Base-by-base conservation (phyloP, 2,797 vertebrate species). In the Sebastes nivosus region DNA sequence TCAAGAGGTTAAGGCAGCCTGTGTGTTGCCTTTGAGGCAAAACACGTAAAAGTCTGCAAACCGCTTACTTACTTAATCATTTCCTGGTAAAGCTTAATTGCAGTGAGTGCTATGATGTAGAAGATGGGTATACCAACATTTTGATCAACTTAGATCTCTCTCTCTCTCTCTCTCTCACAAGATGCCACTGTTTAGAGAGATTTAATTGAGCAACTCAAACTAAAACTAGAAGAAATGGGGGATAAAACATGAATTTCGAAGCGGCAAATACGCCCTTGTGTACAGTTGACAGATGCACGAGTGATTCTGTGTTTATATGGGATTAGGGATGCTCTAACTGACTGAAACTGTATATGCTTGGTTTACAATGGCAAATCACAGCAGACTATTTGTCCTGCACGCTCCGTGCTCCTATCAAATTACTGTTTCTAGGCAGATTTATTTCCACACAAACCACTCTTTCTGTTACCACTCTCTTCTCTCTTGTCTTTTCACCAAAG, bases 361-460 rank as follows among this genome's bases (percentile, higher is more conserved):
- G 60, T 64, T 72, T 38, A 61, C 12, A 65, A 27, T 50, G 66
- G 59, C 80, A 82, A 89, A 89, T 89, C 88, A 86, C 68, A 80
- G 54, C 58, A 67, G 30, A 77, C 69, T 22, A 3, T 74, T 80
- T 65, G 77, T 75, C 38, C 67, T 60, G 55, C 22, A n/a, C 52
- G 24, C 50, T 29, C 54, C 57, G 57, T 75, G 30, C 66, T 87
- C 86, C 87, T 77, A 83, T 85, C 76, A 88, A 74, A 81, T 36
- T 1, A 32, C 85, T 89, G 89, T 93, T 86, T 85, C 91, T 13
- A 76, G 89, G 90, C 91, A 92, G 86, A 90, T 88, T 86, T 74
- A 63, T 72, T 78, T 76, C 60, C 64, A 82, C 72, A 10, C 59
- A 46, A 46, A 46, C 69, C 69, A 57, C 54, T 77, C 29, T 77